Conservation (phyloP, 2,888 invertebrate species). For the Bruchidius siliquastri region DNA sequence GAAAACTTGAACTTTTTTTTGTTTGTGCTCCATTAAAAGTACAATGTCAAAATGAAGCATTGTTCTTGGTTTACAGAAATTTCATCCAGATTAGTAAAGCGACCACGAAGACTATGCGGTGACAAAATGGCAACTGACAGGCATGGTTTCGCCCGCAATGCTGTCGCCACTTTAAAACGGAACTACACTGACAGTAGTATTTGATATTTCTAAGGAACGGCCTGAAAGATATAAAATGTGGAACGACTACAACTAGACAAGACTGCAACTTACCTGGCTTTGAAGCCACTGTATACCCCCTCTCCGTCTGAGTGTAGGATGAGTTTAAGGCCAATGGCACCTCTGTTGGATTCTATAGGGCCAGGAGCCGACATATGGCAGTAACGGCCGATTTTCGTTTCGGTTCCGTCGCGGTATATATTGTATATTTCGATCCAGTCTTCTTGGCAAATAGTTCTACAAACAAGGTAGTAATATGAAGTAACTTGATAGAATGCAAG, state of each 20-base stretch:
- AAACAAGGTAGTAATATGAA: conserved; percentile 9
- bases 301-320: conserved; percentile 83
- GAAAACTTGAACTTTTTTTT: too few relatives aligned
- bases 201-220: background rate
- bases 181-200: too few relatives aligned
- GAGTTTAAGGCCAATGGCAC: conserved; percentile 82
- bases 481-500: too few relatives aligned
- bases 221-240: conserved; percentile 1
- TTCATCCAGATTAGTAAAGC: too few relatives aligned
- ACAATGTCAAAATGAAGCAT: too few relatives aligned
- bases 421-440: conserved; percentile 95
- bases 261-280: conserved; percentile 62
- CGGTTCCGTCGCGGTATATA: conserved; percentile 75
- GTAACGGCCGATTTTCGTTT: conserved; percentile 84
- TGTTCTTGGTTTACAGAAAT: too few relatives aligned
- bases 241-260: too few relatives aligned
- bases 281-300: conserved; percentile 91
- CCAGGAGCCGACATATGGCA: conserved; percentile 90
- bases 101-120: too few relatives aligned
- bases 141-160: too few relatives aligned
- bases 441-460: conserved; percentile 76
- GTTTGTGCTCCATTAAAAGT: too few relatives aligned
- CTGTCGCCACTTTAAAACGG: too few relatives aligned
- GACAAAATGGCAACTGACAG: too few relatives aligned
- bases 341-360: conserved; percentile 87